A percentile compares a stretch with the other conserved stretches of the same genome.
phyloP scores from a whole-genome alignment of 2,797 vertebrate genomes.

The Etheostoma perlongum region DNA sequence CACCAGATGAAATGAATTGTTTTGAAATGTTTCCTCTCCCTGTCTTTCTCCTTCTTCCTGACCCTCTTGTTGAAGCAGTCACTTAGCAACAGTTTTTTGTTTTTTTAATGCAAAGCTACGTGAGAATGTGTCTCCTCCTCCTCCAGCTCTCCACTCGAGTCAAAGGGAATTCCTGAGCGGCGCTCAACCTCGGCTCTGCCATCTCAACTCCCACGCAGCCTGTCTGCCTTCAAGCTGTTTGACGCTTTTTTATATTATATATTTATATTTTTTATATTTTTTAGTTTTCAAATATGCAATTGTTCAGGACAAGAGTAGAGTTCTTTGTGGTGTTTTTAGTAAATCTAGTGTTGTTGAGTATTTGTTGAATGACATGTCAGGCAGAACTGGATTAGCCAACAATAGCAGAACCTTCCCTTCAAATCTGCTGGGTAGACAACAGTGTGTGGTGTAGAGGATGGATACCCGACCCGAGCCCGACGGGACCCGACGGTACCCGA shows the following conservation, averaged over 20 bases:
- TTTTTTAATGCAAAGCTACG: slow-evolving; percentile 15
- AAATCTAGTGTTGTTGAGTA: slow-evolving; percentile 1
- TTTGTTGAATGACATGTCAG: slow-evolving; percentile 25
- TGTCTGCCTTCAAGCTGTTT: slow-evolving; percentile 62
- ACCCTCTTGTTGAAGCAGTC: slow-evolving; percentile 34
- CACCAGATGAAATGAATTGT: slow-evolving; percentile 4
- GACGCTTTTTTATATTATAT: slow-evolving; percentile 20
- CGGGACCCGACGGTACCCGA: too few species aligned
- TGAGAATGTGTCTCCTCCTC: slow-evolving; percentile 51
- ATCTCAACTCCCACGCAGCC: slow-evolving; percentile 62
- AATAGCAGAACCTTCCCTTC: not conserved
- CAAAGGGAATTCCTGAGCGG: slow-evolving; percentile 74
- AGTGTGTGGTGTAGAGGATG: not conserved
- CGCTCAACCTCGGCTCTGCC: slow-evolving; percentile 43
- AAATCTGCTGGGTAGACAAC: not conserved
- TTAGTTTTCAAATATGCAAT: slow-evolving; percentile 25
- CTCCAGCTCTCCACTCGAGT: slow-evolving; percentile 53
- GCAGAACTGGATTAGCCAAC: slow-evolving; percentile 1
- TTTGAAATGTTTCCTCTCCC: not conserved
- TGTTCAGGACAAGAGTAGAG: not conserved
- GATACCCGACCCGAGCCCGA: too few species aligned
- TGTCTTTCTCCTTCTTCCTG: slow-evolving; percentile 9
- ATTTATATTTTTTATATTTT: slow-evolving; percentile 40
- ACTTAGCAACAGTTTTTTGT: slow-evolving; percentile 13
- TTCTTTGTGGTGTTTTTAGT: not conserved